Evolutionary conservation across 2,888 invertebrate species (phyloP), one percentile per base, ranked within the genome.

Genomic region (Andrena dorsata): DNA sequence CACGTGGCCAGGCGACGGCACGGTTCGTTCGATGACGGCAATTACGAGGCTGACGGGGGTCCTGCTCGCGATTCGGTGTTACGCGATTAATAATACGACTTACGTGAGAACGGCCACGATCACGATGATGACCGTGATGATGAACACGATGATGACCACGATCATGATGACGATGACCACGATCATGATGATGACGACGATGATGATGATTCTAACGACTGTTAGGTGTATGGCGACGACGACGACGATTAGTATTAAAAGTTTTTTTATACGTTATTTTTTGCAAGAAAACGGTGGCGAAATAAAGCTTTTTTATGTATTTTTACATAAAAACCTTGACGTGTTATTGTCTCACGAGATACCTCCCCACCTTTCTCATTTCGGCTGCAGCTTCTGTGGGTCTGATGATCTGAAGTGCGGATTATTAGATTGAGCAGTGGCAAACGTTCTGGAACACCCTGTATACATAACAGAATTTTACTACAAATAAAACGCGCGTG

Each of bases 251-350:
- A 87, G 68, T 83, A 82, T 75, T 84, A 88, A 86, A 89, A 85
- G 86, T 88, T 90, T 91, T 92, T 91, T 92, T 93, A 93, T 92
- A 93, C 91, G 84, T 89, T 92, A 92, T 89, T 92, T 92, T 93
- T 93, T 93, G 93, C 93, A 93, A 93, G 93, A 93, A 93, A 93
- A 94, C 94, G 94, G 94, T 94, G 94, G 94, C 93, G 93, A 94
- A 93, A 94, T 93, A 93, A 94, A 93, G 93, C 93, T 93, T 93
- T 93, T 93, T 93, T 93, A 93, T 93, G 93, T 93, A 92, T 92
- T 91, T 93, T 93, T 93, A 93, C 93, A 93, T 93, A 93, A 93
- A 91, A 89, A 20, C 13, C 2, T 53, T 26, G 41, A n/a, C 5
- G n/a, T 49, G 0, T 72, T 51, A 2, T 64, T 75, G 35, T 16